Evolutionary conservation across 2,113 vertebrate genomes (phyloP).

Genomic region (Labeo rohita): DNA sequence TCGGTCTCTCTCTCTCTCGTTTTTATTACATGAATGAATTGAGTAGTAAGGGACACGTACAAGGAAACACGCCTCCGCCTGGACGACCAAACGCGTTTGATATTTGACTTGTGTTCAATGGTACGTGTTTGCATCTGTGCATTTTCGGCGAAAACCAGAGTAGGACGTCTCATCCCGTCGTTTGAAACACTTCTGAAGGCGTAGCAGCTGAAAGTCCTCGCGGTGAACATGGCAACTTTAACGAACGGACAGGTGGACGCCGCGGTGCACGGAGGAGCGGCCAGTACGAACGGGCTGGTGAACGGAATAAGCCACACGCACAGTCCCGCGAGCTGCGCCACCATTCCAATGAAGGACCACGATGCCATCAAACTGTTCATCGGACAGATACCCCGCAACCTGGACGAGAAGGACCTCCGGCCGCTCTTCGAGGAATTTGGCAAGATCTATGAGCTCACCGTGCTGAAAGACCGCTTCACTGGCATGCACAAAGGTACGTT

Average conservation of each 20-base stretch:
- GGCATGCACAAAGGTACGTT: conserved; percentile 99
- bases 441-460: conserved; percentile 99
- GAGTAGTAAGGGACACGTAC: conserved; percentile 74
- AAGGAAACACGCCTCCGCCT: conserved; percentile 75
- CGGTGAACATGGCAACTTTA: conserved; percentile 96
- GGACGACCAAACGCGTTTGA: conserved; percentile 73
- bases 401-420: conserved; percentile 99
- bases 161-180: conserved; percentile 58
- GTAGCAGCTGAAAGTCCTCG: conserved; percentile 70
- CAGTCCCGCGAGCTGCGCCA: conserved; percentile 94
- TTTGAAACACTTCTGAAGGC: conserved; percentile 65
- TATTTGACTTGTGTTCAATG: conserved; percentile 73
- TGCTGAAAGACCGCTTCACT: conserved; percentile 99
- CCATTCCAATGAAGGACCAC: conserved; percentile 99
- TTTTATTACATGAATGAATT: conserved; percentile 67
- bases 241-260: conserved; percentile 98
- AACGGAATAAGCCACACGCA: conserved; percentile 99
- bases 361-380: conserved; percentile 99
- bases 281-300: conserved; percentile 95
- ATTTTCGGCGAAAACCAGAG: conserved; percentile 74
- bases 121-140: conserved; percentile 76
- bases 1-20: conserved; percentile 58
- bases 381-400: conserved; percentile 99
- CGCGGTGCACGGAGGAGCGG: conserved; percentile 90
- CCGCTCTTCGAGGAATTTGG: conserved; percentile 99